Base-by-base conservation (phyloP, 2,113 vertebrate species). In the Calypte anna region DNA sequence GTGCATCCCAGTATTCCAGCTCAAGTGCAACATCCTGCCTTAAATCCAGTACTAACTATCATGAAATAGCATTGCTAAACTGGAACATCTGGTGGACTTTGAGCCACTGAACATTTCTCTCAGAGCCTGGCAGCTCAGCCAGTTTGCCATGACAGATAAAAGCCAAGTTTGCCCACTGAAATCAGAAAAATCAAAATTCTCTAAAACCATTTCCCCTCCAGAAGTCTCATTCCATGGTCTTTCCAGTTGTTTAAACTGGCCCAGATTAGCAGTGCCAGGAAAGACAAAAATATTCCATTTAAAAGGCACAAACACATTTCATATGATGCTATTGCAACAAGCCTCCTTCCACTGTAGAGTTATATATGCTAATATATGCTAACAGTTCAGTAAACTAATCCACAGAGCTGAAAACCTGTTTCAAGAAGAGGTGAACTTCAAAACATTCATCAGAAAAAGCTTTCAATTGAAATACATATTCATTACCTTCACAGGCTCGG, bases 361-460 rank as follows among this genome's bases (percentile, higher is more conserved):
- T 53, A 54, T 31, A 43, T 59, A 96, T 88, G 89, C 72, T 90
- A 95, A 86, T 74, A 20, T 50, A 95, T 88, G 85, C 88, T 63
- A 91, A 94, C 90, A 62, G 82, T 33, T 40, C 62, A 51, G 64
- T 20, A 54, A 73, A 51, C 88, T 91, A 77, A 84, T 63, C 83
- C 78, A 88, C 46, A 24, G 81, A 87, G 81, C 77, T 91, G 78
- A 80, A 91, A 89, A 89, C 84, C 78, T 94, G 82, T 68, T 96
- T 89, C 67, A 58, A 70, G 79, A 94, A 76, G 62, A 94, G 86
- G 90, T 66, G 85, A 92, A 88, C 84, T 96, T 85, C 93, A 92
- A 66, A 94, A 66, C 31, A 85, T 33, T 61, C 38, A 38, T 78
- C 69, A 78, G 53, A 93, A 69, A 88, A 51, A 54, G 40, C 78